Base-by-base conservation (phyloP, 2,888 invertebrate species). In the Epicampocera succincta region DNA sequence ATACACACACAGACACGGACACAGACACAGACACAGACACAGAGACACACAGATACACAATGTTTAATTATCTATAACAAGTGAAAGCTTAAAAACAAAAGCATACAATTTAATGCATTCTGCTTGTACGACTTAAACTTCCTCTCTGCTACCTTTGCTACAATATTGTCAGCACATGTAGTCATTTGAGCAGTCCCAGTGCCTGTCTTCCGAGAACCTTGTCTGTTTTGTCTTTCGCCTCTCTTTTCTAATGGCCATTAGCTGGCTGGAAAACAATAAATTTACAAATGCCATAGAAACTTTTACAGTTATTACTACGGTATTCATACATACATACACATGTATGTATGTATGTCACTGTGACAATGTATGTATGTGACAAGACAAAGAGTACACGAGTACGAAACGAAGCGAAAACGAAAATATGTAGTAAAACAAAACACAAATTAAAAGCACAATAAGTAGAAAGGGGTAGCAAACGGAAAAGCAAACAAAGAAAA, bases 51-150 rank as follows among this genome's bases (percentile, higher is more conserved):
- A n/a, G n/a, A n/a, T n/a, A 19, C 33, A 46, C 29, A 58, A 60
- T 72, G 63, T 74, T 77, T 77, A 81, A 77, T 77, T 81, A 73
- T 68, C 76, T 73, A 44, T 46, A n/a, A 69, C 52, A 78, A 82
- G 74, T 78, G 77, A 78, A 78, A 82, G 74, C 74, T 65, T 56
- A 56, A 72, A 74, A 69, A 74, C 65, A 77, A 78, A 81, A 63
- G 73, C 48, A 68, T 54, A 29, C 46, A 66, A 60, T 15, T 40
- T 63, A 60, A 58, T 71, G 61, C n/a, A 66, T 68, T 56, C 56
- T 61, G 66, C 33, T 56, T 76, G 72, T 65, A 29, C 44, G 25
- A 38, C 21, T 66, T 56, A 9, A 46, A 72, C 44, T 61, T 61
- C 52, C 60, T 48, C n/a, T 25, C 2, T 38, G 4, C 46, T 25